A percentile compares a stretch with the other conserved stretches of the same genome.
Evolutionary conservation across 1,140 invertebrate species (phyloP).

Genomic region (Calliopsis andreniformis): DNA sequence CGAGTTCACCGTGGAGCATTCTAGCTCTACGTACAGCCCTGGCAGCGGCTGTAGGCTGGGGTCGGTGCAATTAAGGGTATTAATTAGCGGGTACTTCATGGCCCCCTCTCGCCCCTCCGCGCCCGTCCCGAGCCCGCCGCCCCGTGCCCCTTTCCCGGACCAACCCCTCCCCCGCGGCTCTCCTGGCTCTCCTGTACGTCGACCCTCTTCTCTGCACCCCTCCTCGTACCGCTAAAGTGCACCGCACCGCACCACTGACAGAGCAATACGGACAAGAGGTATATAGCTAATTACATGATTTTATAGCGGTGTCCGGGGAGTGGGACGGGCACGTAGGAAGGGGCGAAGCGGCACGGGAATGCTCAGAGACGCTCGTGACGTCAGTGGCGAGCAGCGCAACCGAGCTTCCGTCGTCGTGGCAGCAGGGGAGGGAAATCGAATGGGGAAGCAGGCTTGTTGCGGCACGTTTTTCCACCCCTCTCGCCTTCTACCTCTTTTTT

Average conservation of each 20-base stretch:
- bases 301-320: constrained; percentile 63
- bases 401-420: constrained; percentile 19
- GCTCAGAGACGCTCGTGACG: constrained; percentile 58
- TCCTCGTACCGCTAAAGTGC: constrained; percentile 67
- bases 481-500: neutral
- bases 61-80: constrained; percentile 80
- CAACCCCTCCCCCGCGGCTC: constrained; percentile 7
- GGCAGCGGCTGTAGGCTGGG: constrained; percentile 67
- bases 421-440: constrained; percentile 23
- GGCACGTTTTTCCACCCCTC: neutral
- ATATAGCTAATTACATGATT: constrained; percentile 77
- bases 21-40: constrained; percentile 66
- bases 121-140: constrained; percentile 8
- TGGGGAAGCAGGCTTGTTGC: constrained; percentile 28
- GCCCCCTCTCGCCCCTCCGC: constrained; percentile 49
- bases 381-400: constrained; percentile 34
- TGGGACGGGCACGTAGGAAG: neutral
- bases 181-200: constrained; percentile 25
- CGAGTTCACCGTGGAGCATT: constrained; percentile 56
- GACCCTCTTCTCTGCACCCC: constrained; percentile 34
- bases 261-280: constrained; percentile 74
- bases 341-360: constrained; percentile 47
- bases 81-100: constrained; percentile 80
- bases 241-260: constrained; percentile 64
- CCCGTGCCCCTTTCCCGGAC: constrained; percentile 40